Base-by-base conservation (phyloP, 2,797 vertebrate genomes). In the Gobio occitaniae region DNA sequence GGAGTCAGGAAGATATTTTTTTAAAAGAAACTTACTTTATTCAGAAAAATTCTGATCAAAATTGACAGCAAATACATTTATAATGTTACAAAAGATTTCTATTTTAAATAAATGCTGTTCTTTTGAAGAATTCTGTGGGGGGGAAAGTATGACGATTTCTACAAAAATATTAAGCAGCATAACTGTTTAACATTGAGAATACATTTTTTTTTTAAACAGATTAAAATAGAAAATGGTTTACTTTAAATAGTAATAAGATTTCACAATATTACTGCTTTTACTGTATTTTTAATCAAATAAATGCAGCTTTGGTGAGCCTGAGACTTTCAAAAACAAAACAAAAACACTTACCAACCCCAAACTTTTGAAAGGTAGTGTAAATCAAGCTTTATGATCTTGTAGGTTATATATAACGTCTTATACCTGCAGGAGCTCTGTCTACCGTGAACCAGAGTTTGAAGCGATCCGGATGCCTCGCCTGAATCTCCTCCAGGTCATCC, bases 371-470 rank as follows among this genome's bases (percentile, higher is more conserved):
- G 48, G 17, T 21, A 32, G 48, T 19, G 70, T 13, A 71, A 19
- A 41, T 32, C 41, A 75, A n/a, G 29, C 32, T 15, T 11, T 13
- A 48, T 19, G 25, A 5, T 75, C 65, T 41, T 16, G 15, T 21
- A 38, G n/a, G 11, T 12, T 29, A 32, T 41, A 21, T 2, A 78
- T 4, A 10, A 44, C 9, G 54, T 48, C 4, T 48, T 0, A 44
- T 90, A 94, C 93, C 93, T 79, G 87, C 86, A 21, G 91, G 84
- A 56, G 91, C 91, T 70, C 47, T 80, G 80, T 93, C 92, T 82
- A 93, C 89, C 29, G 93, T 93, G 65, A 90, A 93, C 93, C 93
- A 94, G 54, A 93, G 83, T 71, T 90, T 92, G 50, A 93, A 92
- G 70, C 89, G 90, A 66, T 91, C 87, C 6, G 92, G 88, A 80